Percentiles rank a stretch among this genome's conserved stretches.
phyloP scores from a whole-genome alignment of 2,113 vertebrate species.

The Macquaria australasica region DNA sequence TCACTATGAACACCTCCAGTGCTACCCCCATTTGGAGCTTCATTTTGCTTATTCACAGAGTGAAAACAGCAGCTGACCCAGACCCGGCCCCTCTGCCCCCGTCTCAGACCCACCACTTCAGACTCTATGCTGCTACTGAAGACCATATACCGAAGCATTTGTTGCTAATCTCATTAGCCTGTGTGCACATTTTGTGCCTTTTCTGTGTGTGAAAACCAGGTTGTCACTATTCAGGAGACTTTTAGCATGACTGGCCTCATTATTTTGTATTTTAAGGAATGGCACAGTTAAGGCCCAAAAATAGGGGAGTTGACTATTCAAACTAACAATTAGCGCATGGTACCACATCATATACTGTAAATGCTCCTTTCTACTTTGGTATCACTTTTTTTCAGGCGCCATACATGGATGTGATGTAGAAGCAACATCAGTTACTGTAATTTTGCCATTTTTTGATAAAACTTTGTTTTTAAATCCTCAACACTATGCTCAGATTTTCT shows the following conservation, averaged over 20 bases:
- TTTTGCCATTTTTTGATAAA: not conserved
- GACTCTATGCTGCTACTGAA: not conserved
- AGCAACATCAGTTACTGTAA: not conserved
- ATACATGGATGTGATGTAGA: not conserved
- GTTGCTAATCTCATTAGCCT: slow-evolving; percentile 11
- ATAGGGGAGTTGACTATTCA: not conserved
- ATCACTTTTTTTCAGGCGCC: not conserved
- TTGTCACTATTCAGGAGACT: slow-evolving; percentile 4
- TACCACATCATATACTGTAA: too few relatives aligned
- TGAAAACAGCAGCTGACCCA: not conserved
- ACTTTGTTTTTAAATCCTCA: not conserved
- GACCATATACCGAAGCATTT: not conserved
- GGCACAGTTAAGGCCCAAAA: slow-evolving; percentile 7
- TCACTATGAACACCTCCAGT: not conserved
- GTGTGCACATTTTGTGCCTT: not conserved
- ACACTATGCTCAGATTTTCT: not conserved
- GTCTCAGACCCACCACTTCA: not conserved
- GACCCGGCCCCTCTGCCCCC: not conserved
- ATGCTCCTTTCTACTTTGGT: not conserved
- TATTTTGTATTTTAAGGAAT: slow-evolving; percentile 33
- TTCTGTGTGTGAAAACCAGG: slow-evolving; percentile 4
- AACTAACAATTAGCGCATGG: not conserved
- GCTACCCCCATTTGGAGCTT: not conserved
- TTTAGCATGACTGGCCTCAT: slow-evolving; percentile 23
- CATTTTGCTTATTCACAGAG: not conserved